Conservation (phyloP, 2,888 invertebrate species). For the Balanococcus diminutus region DNA sequence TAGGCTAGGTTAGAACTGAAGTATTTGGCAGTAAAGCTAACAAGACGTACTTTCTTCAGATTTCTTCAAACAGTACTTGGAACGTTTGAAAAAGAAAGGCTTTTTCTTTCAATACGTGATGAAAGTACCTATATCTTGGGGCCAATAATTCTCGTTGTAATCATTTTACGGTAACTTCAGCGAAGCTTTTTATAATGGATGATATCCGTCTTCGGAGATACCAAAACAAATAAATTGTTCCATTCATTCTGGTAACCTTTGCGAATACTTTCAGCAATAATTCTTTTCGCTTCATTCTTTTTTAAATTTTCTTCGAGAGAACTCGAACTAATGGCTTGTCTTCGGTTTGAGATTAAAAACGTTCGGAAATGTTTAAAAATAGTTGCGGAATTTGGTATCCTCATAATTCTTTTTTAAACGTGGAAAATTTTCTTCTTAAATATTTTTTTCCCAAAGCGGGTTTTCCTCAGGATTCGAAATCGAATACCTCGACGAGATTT, state of each 20-base stretch:
- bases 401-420: conserved; percentile 3
- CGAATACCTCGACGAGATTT: not conserved
- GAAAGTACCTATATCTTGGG: conserved; percentile 26
- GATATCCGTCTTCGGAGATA: conserved; percentile 38
- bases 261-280: conserved; percentile 31
- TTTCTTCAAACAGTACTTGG: conserved; percentile 16
- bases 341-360: conserved; percentile 18
- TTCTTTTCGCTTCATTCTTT: conserved; percentile 34
- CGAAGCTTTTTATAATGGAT: conserved; percentile 38
- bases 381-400: not conserved
- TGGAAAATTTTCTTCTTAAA: not conserved
- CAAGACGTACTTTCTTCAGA: conserved; percentile 31
- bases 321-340: conserved; percentile 28
- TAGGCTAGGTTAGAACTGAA: conserved; percentile 13
- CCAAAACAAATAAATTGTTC: conserved; percentile 40
- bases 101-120: conserved; percentile 42
- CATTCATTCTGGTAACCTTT: conserved; percentile 35
- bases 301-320: conserved; percentile 8
- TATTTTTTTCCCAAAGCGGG: not conserved
- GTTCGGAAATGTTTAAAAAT: conserved; percentile 6
- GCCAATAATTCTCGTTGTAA: conserved; percentile 33
- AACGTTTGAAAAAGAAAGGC: conserved; percentile 40
- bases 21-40: conserved; percentile 29
- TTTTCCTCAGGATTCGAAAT: not conserved
- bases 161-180: conserved; percentile 42